Percentiles rank a stretch among this genome's conserved stretches.
These are phyloP conservation scores for Gallirallus australis DNA, from an alignment of 2,797 vertebrate species.

Conservation along the genomic window DNA sequence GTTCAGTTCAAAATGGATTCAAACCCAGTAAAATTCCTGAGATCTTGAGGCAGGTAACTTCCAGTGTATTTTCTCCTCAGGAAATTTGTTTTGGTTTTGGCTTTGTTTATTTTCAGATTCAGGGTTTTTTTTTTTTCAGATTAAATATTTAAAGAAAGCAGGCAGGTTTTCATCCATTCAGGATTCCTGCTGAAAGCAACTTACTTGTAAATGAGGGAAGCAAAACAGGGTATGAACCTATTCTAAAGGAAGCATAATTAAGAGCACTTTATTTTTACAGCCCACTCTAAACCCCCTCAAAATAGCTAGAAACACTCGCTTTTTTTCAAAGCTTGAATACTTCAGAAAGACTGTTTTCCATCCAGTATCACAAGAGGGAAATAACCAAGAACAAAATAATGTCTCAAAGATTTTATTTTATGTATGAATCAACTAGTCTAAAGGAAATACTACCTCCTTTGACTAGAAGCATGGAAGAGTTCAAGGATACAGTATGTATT, in stretches of 20 bases:
- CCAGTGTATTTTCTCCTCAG: background rate
- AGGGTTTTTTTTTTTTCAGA: background rate
- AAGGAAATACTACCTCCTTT: slow-evolving; percentile 62
- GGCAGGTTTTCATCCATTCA: background rate
- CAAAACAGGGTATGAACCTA: background rate
- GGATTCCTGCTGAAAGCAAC: background rate
- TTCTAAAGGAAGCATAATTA: background rate
- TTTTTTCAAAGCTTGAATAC: background rate
- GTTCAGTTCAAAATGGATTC: background rate
- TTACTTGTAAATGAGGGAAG: background rate
- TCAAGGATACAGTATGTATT: slow-evolving; percentile 43
- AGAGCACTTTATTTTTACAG: background rate
- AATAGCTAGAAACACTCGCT: background rate
- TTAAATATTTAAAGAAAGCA: background rate
- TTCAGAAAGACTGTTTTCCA: background rate
- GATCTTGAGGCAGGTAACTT: background rate
- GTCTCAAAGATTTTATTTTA: slow-evolving; percentile 22
- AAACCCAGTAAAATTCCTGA: background rate
- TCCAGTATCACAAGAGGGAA: slow-evolving; percentile 26
- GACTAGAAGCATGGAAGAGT: background rate
- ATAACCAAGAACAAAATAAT: slow-evolving; percentile 47
- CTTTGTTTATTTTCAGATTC: background rate
- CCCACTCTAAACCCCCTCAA: background rate
- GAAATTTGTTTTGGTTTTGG: background rate
- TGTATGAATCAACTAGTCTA: slow-evolving; percentile 50